A percentile compares a stretch with the other conserved stretches of the same genome.
phyloP scores from a whole-genome alignment of 1,140 invertebrate species.

The Brachionus rubens region DNA sequence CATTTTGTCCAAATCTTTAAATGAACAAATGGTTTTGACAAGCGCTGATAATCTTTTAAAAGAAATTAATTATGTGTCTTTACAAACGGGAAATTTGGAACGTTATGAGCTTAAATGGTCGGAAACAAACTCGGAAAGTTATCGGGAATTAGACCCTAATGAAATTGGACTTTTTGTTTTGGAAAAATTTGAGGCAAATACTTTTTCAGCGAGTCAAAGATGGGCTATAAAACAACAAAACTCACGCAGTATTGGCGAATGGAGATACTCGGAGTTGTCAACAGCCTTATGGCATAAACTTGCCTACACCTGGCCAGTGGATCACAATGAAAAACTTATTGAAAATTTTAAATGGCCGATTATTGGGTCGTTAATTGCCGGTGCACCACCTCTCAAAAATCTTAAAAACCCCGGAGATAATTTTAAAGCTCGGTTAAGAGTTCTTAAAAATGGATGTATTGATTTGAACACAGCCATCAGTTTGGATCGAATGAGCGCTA shows the following conservation, averaged over 20 bases:
- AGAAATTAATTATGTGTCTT: background rate
- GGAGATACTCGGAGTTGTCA: constrained; percentile 55
- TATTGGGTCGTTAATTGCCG: constrained; percentile 56
- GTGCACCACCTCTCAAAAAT: constrained; percentile 56
- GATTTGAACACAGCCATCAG: constrained; percentile 50
- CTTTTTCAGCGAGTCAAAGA: constrained; percentile 9
- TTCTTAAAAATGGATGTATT: constrained; percentile 56
- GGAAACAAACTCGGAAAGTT: background rate
- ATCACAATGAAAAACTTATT: constrained; percentile 51
- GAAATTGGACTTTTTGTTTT: constrained; percentile 26
- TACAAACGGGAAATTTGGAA: constrained; percentile 12
- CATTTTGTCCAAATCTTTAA: background rate
- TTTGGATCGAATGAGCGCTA: constrained; percentile 49
- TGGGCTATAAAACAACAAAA: constrained; percentile 41
- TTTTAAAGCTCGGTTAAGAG: constrained; percentile 48
- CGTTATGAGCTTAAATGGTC: background rate
- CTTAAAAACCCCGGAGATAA: background rate
- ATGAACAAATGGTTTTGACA: constrained; percentile 33
- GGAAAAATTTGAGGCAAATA: background rate
- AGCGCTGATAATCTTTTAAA: constrained; percentile 1
- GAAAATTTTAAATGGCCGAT: constrained; percentile 61
- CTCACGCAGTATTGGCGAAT: constrained; percentile 53
- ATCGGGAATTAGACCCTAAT: constrained; percentile 3
- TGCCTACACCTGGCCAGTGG: constrained; percentile 59
- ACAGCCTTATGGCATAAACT: constrained; percentile 59